phyloP scores from a whole-genome alignment of 2,113 vertebrate species.

The Columbina picui region DNA sequence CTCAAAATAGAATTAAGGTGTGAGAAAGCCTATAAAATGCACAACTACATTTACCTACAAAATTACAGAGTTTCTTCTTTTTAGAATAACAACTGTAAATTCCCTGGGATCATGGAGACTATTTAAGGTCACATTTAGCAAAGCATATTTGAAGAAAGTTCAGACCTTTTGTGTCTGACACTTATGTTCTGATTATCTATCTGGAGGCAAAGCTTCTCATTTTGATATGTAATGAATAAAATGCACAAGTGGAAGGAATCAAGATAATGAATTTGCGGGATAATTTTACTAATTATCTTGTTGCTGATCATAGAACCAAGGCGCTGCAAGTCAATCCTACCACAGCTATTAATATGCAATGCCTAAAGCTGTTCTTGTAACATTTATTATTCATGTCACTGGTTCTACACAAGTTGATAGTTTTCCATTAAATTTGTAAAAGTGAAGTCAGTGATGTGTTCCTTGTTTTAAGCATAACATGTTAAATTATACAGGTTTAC shows the following conservation, averaged over 20 bases:
- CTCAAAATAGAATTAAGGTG: not conserved
- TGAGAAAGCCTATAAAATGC: not conserved
- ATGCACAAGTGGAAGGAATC: conserved; percentile 70
- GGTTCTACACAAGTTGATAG: conserved; percentile 32
- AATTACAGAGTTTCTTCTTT: not conserved
- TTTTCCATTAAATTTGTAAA: conserved; percentile 62
- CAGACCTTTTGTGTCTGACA: conserved; percentile 28
- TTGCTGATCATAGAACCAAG: conserved; percentile 60
- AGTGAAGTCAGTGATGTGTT: not conserved
- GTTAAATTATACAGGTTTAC: conserved; percentile 51
- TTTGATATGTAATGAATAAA: conserved; percentile 69
- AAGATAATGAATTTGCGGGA: conserved; percentile 71
- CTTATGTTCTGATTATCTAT: conserved; percentile 60
- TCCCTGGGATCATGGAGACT: not conserved
- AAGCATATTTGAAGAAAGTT: not conserved
- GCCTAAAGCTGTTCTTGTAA: conserved; percentile 65
- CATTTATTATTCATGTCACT: conserved; percentile 60
- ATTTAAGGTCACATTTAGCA: conserved; percentile 22
- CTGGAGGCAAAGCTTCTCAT: conserved; percentile 55
- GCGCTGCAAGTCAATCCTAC: conserved; percentile 53
- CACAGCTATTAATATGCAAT: conserved; percentile 54
- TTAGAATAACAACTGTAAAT: conserved; percentile 6
- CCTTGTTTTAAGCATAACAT: conserved; percentile 41
- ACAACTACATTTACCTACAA: not conserved
- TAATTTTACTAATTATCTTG: conserved; percentile 75